A percentile compares a stretch with the other conserved stretches of the same genome.
These are phyloP conservation scores for Drosophila helvetica DNA, from an alignment of 2,888 invertebrate species.

Conservation along the genomic window DNA sequence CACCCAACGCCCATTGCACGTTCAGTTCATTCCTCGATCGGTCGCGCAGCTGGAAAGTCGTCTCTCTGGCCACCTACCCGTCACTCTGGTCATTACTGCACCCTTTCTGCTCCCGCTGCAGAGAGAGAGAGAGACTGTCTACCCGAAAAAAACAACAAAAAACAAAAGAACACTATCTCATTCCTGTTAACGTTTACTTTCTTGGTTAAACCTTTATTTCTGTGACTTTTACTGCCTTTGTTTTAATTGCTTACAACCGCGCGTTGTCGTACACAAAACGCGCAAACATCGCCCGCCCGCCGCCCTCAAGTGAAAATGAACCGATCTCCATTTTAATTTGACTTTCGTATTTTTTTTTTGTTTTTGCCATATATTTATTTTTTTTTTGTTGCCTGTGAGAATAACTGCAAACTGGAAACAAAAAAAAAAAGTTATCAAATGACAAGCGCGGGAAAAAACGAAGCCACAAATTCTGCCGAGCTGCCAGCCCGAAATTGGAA, in stretches of 20 bases:
- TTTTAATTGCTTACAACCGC: background rate
- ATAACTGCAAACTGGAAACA: background rate
- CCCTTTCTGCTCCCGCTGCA: background rate
- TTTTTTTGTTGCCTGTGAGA: conserved; percentile 29
- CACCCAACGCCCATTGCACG: conserved; percentile 64
- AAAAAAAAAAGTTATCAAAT: conserved; percentile 18
- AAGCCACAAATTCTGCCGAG: conserved; percentile 32
- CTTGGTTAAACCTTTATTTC: background rate
- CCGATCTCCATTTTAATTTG: conserved; percentile 17
- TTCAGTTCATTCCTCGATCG: conserved; percentile 79
- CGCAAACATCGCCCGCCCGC: conserved; percentile 14
- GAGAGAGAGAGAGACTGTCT: background rate
- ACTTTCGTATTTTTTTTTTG: conserved; percentile 30
- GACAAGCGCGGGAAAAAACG: conserved; percentile 6
- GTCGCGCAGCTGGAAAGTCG: conserved; percentile 71
- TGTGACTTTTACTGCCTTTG: background rate
- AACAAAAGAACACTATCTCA: background rate
- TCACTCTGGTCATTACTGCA: background rate
- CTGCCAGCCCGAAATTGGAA: conserved; percentile 56
- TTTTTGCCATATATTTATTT: conserved; percentile 35
- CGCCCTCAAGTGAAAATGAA: conserved; percentile 22
- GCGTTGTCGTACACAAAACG: background rate
- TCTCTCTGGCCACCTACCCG: conserved; percentile 15
- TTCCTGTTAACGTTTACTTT: conserved; percentile 7
- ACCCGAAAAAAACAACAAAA: background rate